Base-by-base conservation (phyloP, 2,797 vertebrate species). In the Halcyon chelicuti region DNA sequence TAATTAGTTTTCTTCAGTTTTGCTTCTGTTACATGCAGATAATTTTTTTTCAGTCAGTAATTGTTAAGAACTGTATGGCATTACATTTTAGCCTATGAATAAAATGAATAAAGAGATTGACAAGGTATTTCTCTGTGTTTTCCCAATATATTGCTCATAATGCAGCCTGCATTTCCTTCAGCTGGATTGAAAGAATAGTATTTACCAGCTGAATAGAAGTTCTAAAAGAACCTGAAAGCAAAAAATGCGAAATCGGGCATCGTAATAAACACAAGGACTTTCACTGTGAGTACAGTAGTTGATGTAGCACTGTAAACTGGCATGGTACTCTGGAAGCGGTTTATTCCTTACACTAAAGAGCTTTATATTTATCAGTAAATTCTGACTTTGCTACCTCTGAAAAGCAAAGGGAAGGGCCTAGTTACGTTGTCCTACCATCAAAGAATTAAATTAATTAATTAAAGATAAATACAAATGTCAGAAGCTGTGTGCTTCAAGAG, bases 101-200 rank as follows among this genome's bases (percentile, higher is more conserved):
- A 98, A 98, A 98, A 97, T n/a, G 10, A 98, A 98, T 98, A 98
- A 98, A 98, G 88, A 94, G 86, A 92, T 62, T 95, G 93, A 74
- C 93, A 94, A 95, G n/a, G 52, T 88, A n/a, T 77, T 83, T 94
- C 23, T 54, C 63, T 96, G 67, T 75, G 52, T 37, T 96, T 86
- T 85, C 26, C 17, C 21, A 55, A n/a, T 55, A n/a, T 19, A 19
- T 20, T 21, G 20, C 19, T n/a, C n/a, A 21, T n/a, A 92, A 58
- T 4, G 42, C 19, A 85, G 9, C 17, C 25, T 61, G 14, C 51
- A 63, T 89, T 80, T 86, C 28, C 39, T 13, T 87, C 12, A 18
- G 46, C 26, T 62, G 65, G 33, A 14, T 19, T 68, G 28, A 65
- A 74, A 46, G 35, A 79, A 31, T 16, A 46, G 31, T 14, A 10